phyloP scores from a whole-genome alignment of 1,140 invertebrate species.

The Pinna nobilis region DNA sequence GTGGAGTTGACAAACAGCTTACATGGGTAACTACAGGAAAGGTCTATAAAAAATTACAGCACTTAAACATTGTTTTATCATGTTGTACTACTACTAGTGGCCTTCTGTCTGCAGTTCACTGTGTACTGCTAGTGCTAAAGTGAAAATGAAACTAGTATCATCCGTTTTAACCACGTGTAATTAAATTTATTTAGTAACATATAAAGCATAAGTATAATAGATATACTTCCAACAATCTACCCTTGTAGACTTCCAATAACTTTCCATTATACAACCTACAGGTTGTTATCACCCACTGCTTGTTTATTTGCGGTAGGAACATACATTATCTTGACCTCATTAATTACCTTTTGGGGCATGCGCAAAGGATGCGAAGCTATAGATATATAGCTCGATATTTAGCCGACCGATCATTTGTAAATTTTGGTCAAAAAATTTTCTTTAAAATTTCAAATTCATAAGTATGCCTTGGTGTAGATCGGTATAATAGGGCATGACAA shows the following conservation, averaged over 20 bases:
- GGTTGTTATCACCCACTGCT: slow-evolving; percentile 18
- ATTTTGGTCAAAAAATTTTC: slow-evolving; percentile 32
- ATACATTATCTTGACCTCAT: slow-evolving; percentile 34
- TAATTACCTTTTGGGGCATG: slow-evolving; percentile 49
- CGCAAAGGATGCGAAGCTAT: slow-evolving; percentile 38
- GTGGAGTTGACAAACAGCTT: slow-evolving; percentile 5
- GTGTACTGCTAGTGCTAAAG: slow-evolving; percentile 10
- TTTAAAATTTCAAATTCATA: neutral
- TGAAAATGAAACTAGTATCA: slow-evolving; percentile 14
- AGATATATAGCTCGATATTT: slow-evolving; percentile 60
- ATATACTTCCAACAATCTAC: neutral
- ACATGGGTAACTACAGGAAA: too few relatives aligned
- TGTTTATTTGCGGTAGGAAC: slow-evolving; percentile 1
- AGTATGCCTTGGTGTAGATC: neutral
- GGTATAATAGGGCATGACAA: neutral
- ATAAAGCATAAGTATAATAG: neutral
- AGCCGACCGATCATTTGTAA: slow-evolving; percentile 42
- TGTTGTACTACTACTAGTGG: too few relatives aligned
- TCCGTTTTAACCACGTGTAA: neutral
- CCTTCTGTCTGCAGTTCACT: too few relatives aligned
- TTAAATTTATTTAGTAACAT: neutral
- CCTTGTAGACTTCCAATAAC: neutral
- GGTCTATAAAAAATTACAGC: too few relatives aligned
- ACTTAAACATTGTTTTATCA: too few relatives aligned
- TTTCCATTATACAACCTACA: neutral